Percentiles rank a stretch among this genome's conserved stretches.
phyloP scores from a whole-genome alignment of 2,888 invertebrate species.

The Ennomos erosarius region DNA sequence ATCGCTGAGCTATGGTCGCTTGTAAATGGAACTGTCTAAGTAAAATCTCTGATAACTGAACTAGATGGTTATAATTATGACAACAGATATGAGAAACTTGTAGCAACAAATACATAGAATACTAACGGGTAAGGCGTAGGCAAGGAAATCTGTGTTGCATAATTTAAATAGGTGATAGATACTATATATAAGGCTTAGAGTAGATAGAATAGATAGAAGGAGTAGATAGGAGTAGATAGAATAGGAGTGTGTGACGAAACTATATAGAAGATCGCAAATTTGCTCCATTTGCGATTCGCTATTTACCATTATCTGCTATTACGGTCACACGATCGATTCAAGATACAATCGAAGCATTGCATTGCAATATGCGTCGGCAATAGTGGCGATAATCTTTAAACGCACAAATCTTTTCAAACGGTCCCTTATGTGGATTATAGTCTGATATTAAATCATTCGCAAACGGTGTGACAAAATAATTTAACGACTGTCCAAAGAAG shows the following conservation, averaged over 20 bases:
- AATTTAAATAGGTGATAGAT: constrained; percentile 32
- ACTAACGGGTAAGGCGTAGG: constrained; percentile 15
- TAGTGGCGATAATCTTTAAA: constrained; percentile 27
- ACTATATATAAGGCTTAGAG: constrained; percentile 23
- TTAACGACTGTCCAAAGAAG: constrained; percentile 65
- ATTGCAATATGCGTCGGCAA: constrained; percentile 28
- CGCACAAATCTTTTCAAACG: constrained; percentile 30
- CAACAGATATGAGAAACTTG: constrained; percentile 41
- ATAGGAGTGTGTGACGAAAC: constrained; percentile 39
- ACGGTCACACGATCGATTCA: constrained; percentile 35
- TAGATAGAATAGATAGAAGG: constrained; percentile 5
- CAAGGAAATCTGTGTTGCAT: constrained; percentile 21
- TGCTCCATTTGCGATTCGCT: constrained; percentile 37
- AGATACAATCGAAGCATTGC: constrained; percentile 35
- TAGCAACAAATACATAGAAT: constrained; percentile 2
- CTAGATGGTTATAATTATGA: constrained; percentile 55
- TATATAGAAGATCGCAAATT: constrained; percentile 41
- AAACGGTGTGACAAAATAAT: constrained; percentile 64
- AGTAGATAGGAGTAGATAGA: constrained; percentile 7
- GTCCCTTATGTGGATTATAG: constrained; percentile 52
- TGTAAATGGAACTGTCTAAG: constrained; percentile 45
- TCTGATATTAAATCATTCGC: constrained; percentile 60
- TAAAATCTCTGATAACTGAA: constrained; percentile 47
- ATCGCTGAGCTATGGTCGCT: constrained; percentile 33
- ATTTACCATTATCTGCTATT: constrained; percentile 25